These are phyloP conservation scores for Helicorthomorpha holstii DNA, from an alignment of 1,140 invertebrate genomes.

Conservation along the genomic window DNA sequence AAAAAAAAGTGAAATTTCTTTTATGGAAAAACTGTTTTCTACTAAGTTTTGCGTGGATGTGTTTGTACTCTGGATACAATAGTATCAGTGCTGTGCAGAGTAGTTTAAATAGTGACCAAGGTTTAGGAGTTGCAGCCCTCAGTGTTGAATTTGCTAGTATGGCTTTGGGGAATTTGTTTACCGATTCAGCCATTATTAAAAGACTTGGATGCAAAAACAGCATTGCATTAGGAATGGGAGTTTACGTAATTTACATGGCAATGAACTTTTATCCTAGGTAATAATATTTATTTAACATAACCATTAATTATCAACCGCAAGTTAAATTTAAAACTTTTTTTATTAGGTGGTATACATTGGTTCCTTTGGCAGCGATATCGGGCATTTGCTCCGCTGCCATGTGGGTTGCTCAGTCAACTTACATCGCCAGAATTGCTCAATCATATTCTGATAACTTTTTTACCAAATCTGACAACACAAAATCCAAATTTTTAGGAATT, in stretches of 20 bases:
- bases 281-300: too few species aligned
- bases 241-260: constrained; percentile 25
- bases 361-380: not conserved
- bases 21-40: not conserved
- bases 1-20: too few species aligned
- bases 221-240: constrained; percentile 21
- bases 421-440: constrained; percentile 36
- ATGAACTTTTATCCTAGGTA: constrained; percentile 23
- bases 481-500: constrained; percentile 90
- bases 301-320: too few species aligned
- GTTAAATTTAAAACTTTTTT: not conserved
- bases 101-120: constrained; percentile 9
- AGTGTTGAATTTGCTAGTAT: constrained; percentile 7
- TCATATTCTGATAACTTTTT: constrained; percentile 27
- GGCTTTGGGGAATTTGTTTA: not conserved
- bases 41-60: not conserved
- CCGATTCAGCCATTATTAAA: constrained; percentile 9
- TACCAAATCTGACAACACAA: constrained; percentile 53
- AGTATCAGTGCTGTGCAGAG: constrained; percentile 9
- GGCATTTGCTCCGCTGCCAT: constrained; percentile 37
- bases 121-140: constrained; percentile 11
- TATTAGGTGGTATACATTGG: constrained; percentile 67
- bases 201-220: constrained; percentile 26
- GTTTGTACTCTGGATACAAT: constrained; percentile 8
- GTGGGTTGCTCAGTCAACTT: constrained; percentile 92